phyloP scores from a whole-genome alignment of 1,140 invertebrate species.

The Leptinotarsa lineolata region DNA sequence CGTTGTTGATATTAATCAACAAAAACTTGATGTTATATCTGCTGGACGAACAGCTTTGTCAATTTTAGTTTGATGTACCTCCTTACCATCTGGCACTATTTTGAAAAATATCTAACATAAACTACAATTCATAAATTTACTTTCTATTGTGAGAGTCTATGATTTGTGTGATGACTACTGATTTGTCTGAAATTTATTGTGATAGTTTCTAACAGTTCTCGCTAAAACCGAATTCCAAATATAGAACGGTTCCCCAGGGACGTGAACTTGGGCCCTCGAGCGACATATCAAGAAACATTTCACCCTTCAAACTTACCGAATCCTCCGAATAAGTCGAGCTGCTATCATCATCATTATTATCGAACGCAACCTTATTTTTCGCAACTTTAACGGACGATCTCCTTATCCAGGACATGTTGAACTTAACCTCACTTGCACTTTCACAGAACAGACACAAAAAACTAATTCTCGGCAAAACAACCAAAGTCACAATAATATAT shows the following conservation, averaged over 20 bases:
- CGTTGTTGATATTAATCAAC: no score
- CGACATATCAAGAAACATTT: not conserved
- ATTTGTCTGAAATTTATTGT: no score
- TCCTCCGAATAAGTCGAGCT: constrained; percentile 42
- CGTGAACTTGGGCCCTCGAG: not conserved
- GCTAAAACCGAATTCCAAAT: no score
- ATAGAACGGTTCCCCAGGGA: not conserved
- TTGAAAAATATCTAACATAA: no score
- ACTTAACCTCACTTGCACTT: constrained; percentile 20
- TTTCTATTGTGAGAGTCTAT: no score
- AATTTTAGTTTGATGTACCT: no score
- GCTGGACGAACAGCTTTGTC: no score
- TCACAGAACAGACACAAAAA: constrained; percentile 8
- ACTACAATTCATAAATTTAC: no score
- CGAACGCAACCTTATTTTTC: not conserved
- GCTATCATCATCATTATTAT: constrained; percentile 33
- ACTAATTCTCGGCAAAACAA: not conserved
- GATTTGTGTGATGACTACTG: no score
- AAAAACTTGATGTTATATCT: no score
- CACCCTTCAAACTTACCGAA: constrained; percentile 36
- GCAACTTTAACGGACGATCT: constrained; percentile 27
- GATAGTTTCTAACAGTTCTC: no score
- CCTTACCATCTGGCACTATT: no score
- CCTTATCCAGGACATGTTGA: constrained; percentile 39
- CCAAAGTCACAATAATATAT: not conserved